Evolutionary conservation across 2,888 invertebrate species (phyloP).

Genomic region (Cryptus armator): DNA sequence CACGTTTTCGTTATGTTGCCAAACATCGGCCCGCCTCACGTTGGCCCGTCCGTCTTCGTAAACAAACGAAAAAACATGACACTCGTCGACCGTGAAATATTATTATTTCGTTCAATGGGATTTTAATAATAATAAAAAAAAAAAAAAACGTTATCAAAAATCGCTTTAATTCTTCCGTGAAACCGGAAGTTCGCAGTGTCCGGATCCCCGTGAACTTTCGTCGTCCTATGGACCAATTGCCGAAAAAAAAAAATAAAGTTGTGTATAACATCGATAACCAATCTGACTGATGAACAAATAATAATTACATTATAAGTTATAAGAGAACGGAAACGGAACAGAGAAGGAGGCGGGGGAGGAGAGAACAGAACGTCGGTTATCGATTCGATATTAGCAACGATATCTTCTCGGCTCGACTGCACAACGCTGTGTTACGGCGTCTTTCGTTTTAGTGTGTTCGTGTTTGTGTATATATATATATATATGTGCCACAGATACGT

Average conservation of each 20-base stretch:
- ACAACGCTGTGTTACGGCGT: constrained; percentile 48
- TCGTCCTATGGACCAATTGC: not conserved
- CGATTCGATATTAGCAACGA: constrained; percentile 70
- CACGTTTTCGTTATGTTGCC: constrained; percentile 59
- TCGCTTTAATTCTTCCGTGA: constrained; percentile 34
- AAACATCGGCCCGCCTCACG: constrained; percentile 41
- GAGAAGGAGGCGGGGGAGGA: constrained; percentile 11
- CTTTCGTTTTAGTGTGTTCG: constrained; percentile 34
- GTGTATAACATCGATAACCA: not conserved
- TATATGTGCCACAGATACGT: not conserved
- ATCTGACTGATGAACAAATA: not conserved
- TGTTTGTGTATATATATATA: constrained; percentile 9
- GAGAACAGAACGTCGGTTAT: constrained; percentile 54
- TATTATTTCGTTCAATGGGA: not conserved
- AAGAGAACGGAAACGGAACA: not conserved
- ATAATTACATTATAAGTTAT: not conserved
- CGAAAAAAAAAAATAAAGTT: not conserved
- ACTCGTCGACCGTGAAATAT: too few species aligned
- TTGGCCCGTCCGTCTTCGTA: not conserved
- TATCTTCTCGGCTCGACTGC: constrained; percentile 67
- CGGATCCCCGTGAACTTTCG: constrained; percentile 41
- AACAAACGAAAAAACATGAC: too few species aligned
- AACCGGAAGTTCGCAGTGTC: constrained; percentile 50
- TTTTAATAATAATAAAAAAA: not conserved
- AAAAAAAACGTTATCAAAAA: not conserved